phyloP scores from a whole-genome alignment of 2,888 invertebrate genomes.

The Adelphocoris suturalis region DNA sequence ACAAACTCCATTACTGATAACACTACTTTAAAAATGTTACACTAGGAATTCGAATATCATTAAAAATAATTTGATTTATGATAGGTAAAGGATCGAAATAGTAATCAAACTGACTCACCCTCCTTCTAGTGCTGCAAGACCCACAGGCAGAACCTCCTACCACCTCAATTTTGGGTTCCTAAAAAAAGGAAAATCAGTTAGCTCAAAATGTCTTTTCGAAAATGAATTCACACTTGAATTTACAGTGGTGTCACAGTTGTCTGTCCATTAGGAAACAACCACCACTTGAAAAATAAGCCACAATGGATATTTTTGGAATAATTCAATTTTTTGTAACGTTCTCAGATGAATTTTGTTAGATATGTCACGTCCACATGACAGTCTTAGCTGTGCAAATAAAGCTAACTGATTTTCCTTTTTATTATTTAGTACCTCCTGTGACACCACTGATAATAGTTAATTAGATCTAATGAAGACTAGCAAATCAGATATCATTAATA shows the following conservation, averaged over 20 bases:
- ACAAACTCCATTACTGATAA: no score
- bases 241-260: slow-evolving; percentile 43
- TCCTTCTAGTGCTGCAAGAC: slow-evolving; percentile 19
- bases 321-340: no score
- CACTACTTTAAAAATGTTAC: no score
- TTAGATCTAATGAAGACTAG: not conserved
- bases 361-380: no score
- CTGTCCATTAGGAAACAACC: not conserved
- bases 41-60: no score
- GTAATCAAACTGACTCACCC: not conserved
- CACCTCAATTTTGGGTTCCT: slow-evolving; percentile 45
- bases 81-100: no score
- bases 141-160: not conserved
- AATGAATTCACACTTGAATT: not conserved
- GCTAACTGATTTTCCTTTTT: slow-evolving; percentile 58
- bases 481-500: not conserved
- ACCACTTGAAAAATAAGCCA: not conserved
- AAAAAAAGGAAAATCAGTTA: slow-evolving; percentile 63
- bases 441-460: not conserved
- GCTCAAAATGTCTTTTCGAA: not conserved
- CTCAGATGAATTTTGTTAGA: no score
- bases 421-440: not conserved
- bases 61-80: no score
- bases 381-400: not conserved
- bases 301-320: not conserved